phyloP scores from a whole-genome alignment of 2,113 vertebrate genomes.

The Oplegnathus fasciatus region DNA sequence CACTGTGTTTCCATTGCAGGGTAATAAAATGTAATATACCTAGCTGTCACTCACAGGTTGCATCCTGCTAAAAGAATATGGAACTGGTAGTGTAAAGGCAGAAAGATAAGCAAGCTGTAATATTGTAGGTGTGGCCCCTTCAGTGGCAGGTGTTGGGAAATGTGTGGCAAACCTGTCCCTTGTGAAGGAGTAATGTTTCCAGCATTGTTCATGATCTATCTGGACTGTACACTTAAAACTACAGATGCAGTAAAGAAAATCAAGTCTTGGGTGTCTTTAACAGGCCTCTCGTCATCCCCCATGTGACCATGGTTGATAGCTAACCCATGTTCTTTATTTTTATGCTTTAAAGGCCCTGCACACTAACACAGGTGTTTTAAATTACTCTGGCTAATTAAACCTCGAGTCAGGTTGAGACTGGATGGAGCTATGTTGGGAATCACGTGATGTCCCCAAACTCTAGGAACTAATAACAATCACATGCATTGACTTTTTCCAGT shows the following conservation, averaged over 20 bases:
- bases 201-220: neutral
- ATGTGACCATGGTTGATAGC: neutral
- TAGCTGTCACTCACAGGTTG: conserved; percentile 66
- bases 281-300: too few relatives aligned
- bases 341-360: neutral
- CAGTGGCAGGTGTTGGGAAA: conserved; percentile 6
- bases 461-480: neutral
- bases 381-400: neutral
- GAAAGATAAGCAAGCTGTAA: conserved; percentile 61
- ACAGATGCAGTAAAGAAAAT: neutral
- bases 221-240: neutral
- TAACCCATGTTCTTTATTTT: neutral
- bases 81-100: conserved; percentile 49
- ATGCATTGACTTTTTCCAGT: too few relatives aligned
- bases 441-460: neutral
- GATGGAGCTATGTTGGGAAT: neutral
- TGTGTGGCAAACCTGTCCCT: neutral
- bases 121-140: conserved; percentile 45
- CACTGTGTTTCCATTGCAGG: conserved; percentile 52
- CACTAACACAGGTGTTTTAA: neutral
- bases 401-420: neutral
- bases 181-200: conserved; percentile 26
- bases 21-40: conserved; percentile 74
- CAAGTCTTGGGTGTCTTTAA: too few relatives aligned
- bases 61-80: conserved; percentile 62